These are phyloP conservation scores for Pogonophryne albipinna DNA, from an alignment of 2,797 vertebrate genomes.

Conservation along the genomic window DNA sequence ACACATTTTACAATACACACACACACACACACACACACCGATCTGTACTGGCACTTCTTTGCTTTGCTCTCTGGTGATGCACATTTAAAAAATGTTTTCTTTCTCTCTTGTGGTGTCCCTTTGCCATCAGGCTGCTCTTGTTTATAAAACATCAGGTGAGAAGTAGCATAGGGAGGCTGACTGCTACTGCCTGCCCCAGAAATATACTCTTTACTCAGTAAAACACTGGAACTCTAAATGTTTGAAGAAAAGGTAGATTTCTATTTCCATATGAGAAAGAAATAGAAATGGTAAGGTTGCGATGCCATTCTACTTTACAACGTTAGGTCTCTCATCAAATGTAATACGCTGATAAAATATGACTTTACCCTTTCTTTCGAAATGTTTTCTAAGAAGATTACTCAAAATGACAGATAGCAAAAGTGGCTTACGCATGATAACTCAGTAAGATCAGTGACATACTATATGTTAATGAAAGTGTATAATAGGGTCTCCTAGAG, in stretches of 20 bases:
- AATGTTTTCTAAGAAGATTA: not conserved
- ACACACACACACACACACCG: slow-evolving; percentile 38
- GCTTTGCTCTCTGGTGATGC: slow-evolving; percentile 18
- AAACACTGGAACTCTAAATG: slow-evolving; percentile 28
- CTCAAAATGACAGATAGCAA: not conserved
- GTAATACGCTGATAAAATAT: not conserved
- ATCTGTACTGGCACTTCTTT: slow-evolving; percentile 4
- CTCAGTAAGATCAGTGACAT: not conserved
- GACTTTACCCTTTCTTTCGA: not conserved
- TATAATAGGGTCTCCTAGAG: not conserved
- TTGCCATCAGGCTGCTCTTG: slow-evolving; percentile 29
- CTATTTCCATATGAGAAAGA: not conserved
- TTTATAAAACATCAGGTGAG: slow-evolving; percentile 42
- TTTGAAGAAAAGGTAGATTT: slow-evolving; percentile 36
- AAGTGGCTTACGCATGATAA: not conserved
- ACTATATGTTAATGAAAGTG: not conserved
- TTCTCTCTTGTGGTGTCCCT: not conserved
- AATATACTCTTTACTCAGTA: slow-evolving; percentile 41
- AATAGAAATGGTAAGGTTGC: not conserved
- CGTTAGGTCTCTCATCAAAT: not conserved
- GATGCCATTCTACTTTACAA: not conserved
- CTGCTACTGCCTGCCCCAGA: slow-evolving; percentile 13
- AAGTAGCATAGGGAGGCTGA: not conserved
- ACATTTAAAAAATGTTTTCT: slow-evolving; percentile 22
- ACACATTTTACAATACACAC: slow-evolving; percentile 22